Evolutionary conservation across 2,797 vertebrate species (phyloP), one percentile per base, ranked within the genome.

Genomic region (Pampus argenteus): DNA sequence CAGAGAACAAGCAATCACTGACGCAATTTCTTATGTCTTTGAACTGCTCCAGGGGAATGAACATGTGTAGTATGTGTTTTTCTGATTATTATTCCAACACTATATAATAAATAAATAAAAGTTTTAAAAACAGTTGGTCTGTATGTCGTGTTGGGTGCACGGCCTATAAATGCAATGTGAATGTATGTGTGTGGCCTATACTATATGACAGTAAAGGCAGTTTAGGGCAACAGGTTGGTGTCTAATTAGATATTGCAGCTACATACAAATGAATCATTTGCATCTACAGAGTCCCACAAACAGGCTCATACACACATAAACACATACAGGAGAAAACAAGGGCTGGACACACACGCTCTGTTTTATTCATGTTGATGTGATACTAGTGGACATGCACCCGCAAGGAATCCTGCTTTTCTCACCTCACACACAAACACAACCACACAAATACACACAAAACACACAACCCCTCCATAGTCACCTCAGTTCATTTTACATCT

Each of bases 351-450:
- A 77, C 67, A 45, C 61, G 74, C 79, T 65, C 80, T 91, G 84
- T 87, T 92, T 92, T 91, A 92, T 92, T 90, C 85, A 90, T 89
- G 78, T 56, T 93, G 93, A 93, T 89, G 87, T 93, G 87, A 93
- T 94, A 80, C 86, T 86, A 89, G 69, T 88, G 88, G 91, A 94
- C 92, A 86, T 76, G 78, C 84, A 86, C 76, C 89, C 86, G 49
- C 78, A 81, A 88, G 86, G 85, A 93, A 88, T 84, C 87, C 62
- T 76, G 88, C 86, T 90, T 90, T 91, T 90, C 88, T 88, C 88
- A 89, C 91, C 86, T 89, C 85, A 75, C 77, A 81, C 80, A 76
- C 70, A 36, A 65, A 65, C 84, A 88, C 61, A 78, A 60, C 40
- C 67, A 65, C 84, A 88, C 61, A 78, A 60, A 71, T 49, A 82